Conservation (phyloP, 2,113 vertebrate genomes). For the Oreochromis niloticus region DNA sequence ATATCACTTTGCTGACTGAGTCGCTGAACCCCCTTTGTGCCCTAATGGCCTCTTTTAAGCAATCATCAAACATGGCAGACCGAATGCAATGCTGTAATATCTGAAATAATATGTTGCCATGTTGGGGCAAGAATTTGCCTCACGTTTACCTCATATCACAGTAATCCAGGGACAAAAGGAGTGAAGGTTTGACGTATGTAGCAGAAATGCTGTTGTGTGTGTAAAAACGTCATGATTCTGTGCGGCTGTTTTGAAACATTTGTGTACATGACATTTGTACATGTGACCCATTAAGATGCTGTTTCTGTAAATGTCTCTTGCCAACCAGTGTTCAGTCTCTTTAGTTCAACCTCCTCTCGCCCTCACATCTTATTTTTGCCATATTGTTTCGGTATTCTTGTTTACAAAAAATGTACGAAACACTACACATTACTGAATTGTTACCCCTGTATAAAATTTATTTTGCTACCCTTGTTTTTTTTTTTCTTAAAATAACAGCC, state of each 20-base stretch:
- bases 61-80: constrained; percentile 78
- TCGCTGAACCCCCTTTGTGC: constrained; percentile 11
- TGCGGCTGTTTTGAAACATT: constrained; percentile 30
- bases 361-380: constrained; percentile 25
- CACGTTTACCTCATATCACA: constrained; percentile 76
- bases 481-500: constrained; percentile 21
- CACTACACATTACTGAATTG: constrained; percentile 64
- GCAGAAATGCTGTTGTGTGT: constrained; percentile 61
- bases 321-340: constrained; percentile 58
- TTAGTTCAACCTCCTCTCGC: constrained; percentile 6
- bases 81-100: constrained; percentile 57
- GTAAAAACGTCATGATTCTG: constrained; percentile 27
- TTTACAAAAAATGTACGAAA: constrained; percentile 72
- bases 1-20: constrained; percentile 43
- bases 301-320: constrained; percentile 42
- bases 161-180: constrained; percentile 63
- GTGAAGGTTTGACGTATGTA: constrained; percentile 54
- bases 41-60: constrained; percentile 39
- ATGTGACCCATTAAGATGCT: neutral
- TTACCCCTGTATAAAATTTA: constrained; percentile 40
- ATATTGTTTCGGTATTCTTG: constrained; percentile 48
- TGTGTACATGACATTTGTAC: constrained; percentile 37
- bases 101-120: constrained; percentile 17
- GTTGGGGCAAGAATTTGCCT: constrained; percentile 43
- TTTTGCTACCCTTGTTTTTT: constrained; percentile 32